Base-by-base conservation (phyloP, 1,140 invertebrate species). In the Micrasema minimum region DNA sequence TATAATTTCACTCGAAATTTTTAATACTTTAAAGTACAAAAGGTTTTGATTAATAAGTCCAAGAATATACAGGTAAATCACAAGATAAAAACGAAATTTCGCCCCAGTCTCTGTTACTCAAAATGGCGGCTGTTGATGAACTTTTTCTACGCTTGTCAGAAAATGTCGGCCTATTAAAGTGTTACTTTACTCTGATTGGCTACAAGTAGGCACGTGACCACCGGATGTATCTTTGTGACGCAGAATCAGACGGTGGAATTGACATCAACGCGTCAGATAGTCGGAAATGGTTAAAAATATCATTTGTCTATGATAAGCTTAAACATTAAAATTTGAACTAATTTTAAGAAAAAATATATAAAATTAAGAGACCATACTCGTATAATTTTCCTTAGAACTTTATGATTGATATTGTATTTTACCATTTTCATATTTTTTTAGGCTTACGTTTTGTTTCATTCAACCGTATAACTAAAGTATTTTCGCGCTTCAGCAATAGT, bases 51-150 rank as follows among this genome's bases (percentile, higher is more conserved):
- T 78, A 81, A 80, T 82, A 82, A 81, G 82, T 85, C 80, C 83
- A 85, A 80, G 80, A 85, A 85, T 85, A 83, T 82, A 86, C 83
- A 82, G 81, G 82, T 85, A 86, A 85, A 85, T 86, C 86, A 82
- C 82, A 84, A 82, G 86, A 87, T 86, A 88, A 87, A 85, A 86
- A 85, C 85, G 84, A 84, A 88, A 89, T 87, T 88, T 88, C 86
- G 85, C 87, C 88, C 86, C 85, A 88, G 87, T 89, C 88, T 88
- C 87, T 87, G 86, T 87, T 87, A 88, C 87, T 88, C 90, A 93
- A 93, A 90, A 94, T 94, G 92, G 92, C 92, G 91, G 91, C 91
- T 93, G 91, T 92, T 93, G 91, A 92, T 91, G 91, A 92, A 92
- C 89, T 93, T 93, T 92, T 92, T 91, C 89, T 93, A 92, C 90